phyloP scores from a whole-genome alignment of 1,140 invertebrate species.

The Lordiphosa stackelbergi region DNA sequence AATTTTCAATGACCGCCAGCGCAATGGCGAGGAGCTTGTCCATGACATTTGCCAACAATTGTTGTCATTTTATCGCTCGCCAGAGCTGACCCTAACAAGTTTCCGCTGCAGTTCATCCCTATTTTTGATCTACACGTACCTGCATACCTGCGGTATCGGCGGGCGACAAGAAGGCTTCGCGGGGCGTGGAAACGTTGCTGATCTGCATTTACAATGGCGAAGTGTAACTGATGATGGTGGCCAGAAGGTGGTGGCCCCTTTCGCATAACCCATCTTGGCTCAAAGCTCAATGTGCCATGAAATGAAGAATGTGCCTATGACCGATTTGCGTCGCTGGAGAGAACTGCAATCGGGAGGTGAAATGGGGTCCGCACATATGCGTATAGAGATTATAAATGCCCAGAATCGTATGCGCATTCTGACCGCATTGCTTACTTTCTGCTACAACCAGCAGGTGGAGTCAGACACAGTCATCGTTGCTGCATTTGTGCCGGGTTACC shows the following conservation, averaged over 20 bases:
- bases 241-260: constrained; percentile 88
- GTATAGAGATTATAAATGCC: constrained; percentile 90
- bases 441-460: constrained; percentile 90
- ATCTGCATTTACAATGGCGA: constrained; percentile 95
- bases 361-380: constrained; percentile 91
- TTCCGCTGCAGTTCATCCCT: constrained; percentile 92
- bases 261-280: constrained; percentile 89
- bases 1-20: constrained; percentile 82
- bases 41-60: constrained; percentile 88
- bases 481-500: constrained; percentile 89
- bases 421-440: constrained; percentile 89
- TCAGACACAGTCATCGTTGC: constrained; percentile 85
- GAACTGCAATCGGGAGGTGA: constrained; percentile 89
- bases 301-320: constrained; percentile 68
- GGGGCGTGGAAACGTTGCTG: constrained; percentile 90
- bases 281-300: constrained; percentile 95
- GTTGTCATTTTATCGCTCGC: constrained; percentile 91
- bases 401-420: constrained; percentile 91
- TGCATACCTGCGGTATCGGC: constrained; percentile 86
- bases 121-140: constrained; percentile 89
- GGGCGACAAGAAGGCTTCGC: constrained; percentile 86
- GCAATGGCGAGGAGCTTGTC: constrained; percentile 64
- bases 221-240: constrained; percentile 84
- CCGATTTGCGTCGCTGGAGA: constrained; percentile 85
- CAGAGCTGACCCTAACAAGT: constrained; percentile 86